Percentiles rank a stretch among this genome's conserved stretches.
Conservation (phyloP, 2,797 vertebrate genomes). For the Australoheros facetus region DNA sequence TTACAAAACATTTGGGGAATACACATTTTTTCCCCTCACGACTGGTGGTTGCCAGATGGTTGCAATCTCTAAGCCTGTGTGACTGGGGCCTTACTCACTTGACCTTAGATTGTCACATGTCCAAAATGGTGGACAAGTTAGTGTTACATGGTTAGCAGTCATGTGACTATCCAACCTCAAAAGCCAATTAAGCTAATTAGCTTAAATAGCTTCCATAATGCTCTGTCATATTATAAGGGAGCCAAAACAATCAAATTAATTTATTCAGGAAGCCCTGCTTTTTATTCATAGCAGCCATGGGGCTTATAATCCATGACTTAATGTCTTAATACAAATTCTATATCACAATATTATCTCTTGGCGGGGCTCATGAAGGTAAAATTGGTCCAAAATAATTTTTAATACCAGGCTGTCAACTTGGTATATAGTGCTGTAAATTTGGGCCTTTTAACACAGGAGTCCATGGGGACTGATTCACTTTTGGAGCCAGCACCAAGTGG, state of each 20-base stretch:
- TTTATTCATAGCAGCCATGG: background rate
- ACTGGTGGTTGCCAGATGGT: no score
- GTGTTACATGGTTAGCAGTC: background rate
- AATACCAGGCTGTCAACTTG: background rate
- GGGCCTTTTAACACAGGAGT: background rate
- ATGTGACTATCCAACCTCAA: background rate
- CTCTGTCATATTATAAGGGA: background rate
- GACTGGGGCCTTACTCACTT: background rate
- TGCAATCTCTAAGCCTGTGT: background rate
- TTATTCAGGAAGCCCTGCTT: background rate
- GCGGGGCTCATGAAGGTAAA: background rate
- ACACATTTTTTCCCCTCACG: background rate
- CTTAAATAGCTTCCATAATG: background rate
- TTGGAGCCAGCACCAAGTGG: background rate
- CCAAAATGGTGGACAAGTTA: background rate
- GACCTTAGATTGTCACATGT: background rate
- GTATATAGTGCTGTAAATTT: background rate
- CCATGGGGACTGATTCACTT: background rate
- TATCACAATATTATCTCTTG: background rate
- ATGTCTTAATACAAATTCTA: background rate
- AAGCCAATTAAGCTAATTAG: background rate
- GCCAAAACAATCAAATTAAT: background rate
- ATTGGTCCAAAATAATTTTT: background rate
- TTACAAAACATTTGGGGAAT: background rate
- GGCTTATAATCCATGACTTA: background rate